Conservation (phyloP, 2,797 vertebrate genomes). For the Ptychadena robeensis region DNA sequence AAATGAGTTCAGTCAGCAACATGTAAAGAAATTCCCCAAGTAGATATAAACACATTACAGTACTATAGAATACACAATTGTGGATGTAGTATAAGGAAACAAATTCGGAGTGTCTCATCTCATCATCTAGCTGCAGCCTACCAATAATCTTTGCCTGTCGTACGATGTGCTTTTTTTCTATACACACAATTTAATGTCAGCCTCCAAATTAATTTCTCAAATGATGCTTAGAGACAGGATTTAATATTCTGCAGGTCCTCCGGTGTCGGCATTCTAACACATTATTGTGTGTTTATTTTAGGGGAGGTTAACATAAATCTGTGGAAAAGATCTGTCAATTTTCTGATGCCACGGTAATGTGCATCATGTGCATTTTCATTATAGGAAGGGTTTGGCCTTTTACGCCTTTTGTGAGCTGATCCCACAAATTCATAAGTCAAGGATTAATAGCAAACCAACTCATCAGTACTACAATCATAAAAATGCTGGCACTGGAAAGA, state of each 20-base stretch:
- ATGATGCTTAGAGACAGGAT: background rate
- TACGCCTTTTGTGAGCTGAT: slow-evolving; percentile 32
- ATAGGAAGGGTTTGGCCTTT: slow-evolving; percentile 31
- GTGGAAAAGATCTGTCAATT: slow-evolving; percentile 42
- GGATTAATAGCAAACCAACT: slow-evolving; percentile 29
- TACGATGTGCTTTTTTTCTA: background rate
- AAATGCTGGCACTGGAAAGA: slow-evolving; percentile 19
- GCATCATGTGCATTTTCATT: slow-evolving; percentile 27
- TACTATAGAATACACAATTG: background rate
- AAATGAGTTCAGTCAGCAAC: background rate
- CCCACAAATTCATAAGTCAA: slow-evolving; percentile 29
- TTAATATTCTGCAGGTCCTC: slow-evolving; percentile 8
- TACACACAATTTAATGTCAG: background rate
- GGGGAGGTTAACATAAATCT: slow-evolving; percentile 9
- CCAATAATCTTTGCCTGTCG: background rate
- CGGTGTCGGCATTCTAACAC: slow-evolving; percentile 4
- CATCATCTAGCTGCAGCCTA: background rate
- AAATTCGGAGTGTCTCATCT: background rate
- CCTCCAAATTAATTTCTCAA: background rate
- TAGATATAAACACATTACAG: background rate
- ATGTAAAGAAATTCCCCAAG: background rate
- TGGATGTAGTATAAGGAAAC: background rate
- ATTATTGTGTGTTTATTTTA: slow-evolving; percentile 4
- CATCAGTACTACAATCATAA: slow-evolving; percentile 39
- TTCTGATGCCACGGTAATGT: slow-evolving; percentile 11